Percentiles rank a stretch among this genome's conserved stretches.
phyloP scores from a whole-genome alignment of 2,888 invertebrate species.

The Tubulanus polymorphus region DNA sequence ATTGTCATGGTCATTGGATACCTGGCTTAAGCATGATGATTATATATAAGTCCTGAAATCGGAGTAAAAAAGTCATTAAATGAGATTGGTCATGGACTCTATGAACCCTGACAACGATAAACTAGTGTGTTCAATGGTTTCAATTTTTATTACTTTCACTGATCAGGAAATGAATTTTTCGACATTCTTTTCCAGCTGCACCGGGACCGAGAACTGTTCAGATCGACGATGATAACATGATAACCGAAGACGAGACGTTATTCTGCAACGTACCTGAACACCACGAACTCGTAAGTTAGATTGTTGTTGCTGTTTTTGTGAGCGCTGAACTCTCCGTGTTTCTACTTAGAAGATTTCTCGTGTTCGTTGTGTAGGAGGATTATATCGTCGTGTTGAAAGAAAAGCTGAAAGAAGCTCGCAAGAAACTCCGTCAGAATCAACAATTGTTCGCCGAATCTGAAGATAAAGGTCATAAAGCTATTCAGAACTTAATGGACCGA shows the following conservation, averaged over 20 bases:
- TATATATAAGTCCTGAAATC: too few species aligned
- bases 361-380: conserved; percentile 36
- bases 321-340: not conserved
- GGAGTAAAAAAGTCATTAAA: too few species aligned
- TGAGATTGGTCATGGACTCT: too few species aligned
- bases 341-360: not conserved
- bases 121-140: too few species aligned
- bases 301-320: not conserved
- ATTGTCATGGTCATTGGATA: too few species aligned
- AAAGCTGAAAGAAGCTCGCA: conserved; percentile 33
- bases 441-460: not conserved
- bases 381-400: conserved; percentile 43
- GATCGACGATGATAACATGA: too few species aligned
- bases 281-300: conserved; percentile 42
- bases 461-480: not conserved
- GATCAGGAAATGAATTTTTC: too few species aligned
- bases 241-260: conserved; percentile 31
- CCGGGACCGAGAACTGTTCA: too few species aligned
- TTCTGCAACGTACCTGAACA: conserved; percentile 51
- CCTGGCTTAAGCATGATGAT: too few species aligned
- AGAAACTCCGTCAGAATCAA: conserved; percentile 1
- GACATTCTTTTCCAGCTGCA: too few species aligned
- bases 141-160: too few species aligned
- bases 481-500: not conserved
- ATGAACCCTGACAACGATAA: too few species aligned